Conservation (phyloP, 2,113 vertebrate genomes). For the Ammodytes marinus region DNA sequence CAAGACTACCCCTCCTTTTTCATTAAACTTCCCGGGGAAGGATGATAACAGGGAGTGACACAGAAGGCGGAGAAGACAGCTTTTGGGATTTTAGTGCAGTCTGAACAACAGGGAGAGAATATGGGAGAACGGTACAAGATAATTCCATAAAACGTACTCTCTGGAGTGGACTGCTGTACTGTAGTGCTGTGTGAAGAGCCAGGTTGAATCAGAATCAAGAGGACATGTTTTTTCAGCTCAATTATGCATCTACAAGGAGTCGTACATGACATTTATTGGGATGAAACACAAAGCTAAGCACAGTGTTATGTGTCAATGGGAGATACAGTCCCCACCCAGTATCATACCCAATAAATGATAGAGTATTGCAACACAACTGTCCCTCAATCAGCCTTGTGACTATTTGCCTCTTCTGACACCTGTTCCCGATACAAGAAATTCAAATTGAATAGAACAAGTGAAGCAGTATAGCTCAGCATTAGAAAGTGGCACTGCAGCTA, state of each 20-base stretch:
- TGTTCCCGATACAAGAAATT: constrained; percentile 29
- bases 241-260: constrained; percentile 11
- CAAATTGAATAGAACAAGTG: constrained; percentile 2
- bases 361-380: neutral
- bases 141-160: constrained; percentile 58
- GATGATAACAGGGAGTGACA: constrained; percentile 47
- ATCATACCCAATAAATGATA: neutral
- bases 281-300: constrained; percentile 17
- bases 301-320: neutral
- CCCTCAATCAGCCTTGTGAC: neutral
- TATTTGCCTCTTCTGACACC: constrained; percentile 14
- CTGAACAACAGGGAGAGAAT: constrained; percentile 20
- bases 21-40: constrained; percentile 47
- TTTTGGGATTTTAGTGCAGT: constrained; percentile 41
- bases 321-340: neutral
- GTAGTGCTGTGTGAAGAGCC: constrained; percentile 26
- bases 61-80: constrained; percentile 26
- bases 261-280: constrained; percentile 10
- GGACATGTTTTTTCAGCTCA: neutral
- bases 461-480: constrained; percentile 10
- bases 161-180: constrained; percentile 20
- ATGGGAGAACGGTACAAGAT: constrained; percentile 50
- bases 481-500: neutral
- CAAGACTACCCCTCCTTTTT: constrained; percentile 67
- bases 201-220: constrained; percentile 28